phyloP scores from a whole-genome alignment of 2,888 invertebrate species.

The Yponomeuta cagnagella region DNA sequence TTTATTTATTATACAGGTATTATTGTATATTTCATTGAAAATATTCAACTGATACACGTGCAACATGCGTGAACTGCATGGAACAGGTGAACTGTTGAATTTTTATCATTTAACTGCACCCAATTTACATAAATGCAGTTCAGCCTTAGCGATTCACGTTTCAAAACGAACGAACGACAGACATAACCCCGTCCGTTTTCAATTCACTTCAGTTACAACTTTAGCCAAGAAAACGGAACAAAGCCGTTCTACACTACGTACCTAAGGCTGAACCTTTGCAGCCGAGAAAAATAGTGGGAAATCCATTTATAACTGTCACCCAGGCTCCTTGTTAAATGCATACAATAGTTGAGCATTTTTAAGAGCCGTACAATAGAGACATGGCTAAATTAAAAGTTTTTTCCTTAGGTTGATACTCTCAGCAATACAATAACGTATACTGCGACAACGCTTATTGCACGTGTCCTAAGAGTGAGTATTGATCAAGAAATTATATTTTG shows the following conservation, averaged over 20 bases:
- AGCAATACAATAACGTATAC: no score
- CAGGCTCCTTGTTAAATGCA: conserved; percentile 73
- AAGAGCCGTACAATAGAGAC: conserved; percentile 71
- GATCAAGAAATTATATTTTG: no score
- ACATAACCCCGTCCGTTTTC: not conserved
- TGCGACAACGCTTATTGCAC: no score
- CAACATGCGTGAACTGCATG: no score
- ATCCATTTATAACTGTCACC: conserved; percentile 72
- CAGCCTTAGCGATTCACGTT: not conserved
- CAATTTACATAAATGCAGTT: no score
- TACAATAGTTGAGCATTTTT: conserved; percentile 75
- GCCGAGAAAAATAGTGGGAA: conserved; percentile 71
- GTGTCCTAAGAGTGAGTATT: no score
- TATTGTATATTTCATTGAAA: no score
- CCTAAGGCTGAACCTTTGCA: conserved; percentile 64
- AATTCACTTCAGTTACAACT: conserved; percentile 12
- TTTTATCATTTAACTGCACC: no score
- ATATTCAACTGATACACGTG: no score
- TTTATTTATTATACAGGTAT: no score
- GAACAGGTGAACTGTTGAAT: no score
- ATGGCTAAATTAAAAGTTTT: conserved; percentile 76
- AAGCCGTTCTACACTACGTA: conserved; percentile 44
- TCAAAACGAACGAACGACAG: not conserved
- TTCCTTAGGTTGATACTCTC: conserved; percentile 56
- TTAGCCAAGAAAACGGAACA: conserved; percentile 39